phyloP scores from a whole-genome alignment of 2,888 invertebrate genomes.

The Andrena bucephala region DNA sequence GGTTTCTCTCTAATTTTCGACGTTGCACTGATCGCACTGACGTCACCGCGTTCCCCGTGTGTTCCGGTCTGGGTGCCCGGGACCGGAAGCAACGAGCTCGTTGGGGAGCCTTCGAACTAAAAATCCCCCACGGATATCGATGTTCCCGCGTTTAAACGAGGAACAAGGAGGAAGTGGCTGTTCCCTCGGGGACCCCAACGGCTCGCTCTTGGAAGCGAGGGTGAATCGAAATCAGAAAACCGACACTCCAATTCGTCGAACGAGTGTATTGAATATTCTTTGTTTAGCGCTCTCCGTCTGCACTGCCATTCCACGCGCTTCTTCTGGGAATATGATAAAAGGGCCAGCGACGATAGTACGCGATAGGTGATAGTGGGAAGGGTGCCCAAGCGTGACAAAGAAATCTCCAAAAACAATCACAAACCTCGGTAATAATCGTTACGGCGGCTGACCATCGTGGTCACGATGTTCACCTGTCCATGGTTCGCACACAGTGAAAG shows the following conservation, averaged over 20 bases:
- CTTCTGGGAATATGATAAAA: no score
- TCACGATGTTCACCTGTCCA: constrained; percentile 80
- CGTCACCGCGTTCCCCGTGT: constrained; percentile 68
- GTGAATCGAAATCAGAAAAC: constrained; percentile 9
- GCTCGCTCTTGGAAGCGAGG: constrained; percentile 25
- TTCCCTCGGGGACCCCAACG: constrained; percentile 55
- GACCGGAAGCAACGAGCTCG: constrained; percentile 69
- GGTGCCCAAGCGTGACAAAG: constrained; percentile 9
- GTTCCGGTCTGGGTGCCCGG: constrained; percentile 71
- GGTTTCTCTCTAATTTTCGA: constrained; percentile 71
- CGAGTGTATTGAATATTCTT: background rate
- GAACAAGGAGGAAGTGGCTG: constrained; percentile 62
- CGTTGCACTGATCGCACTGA: constrained; percentile 56
- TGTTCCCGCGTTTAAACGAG: constrained; percentile 62
- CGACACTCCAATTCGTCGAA: background rate
- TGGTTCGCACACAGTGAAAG: constrained; percentile 28
- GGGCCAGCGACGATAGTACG: no score
- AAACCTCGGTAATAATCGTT: constrained; percentile 73
- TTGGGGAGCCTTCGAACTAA: constrained; percentile 61
- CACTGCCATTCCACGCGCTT: background rate
- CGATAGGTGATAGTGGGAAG: background rate
- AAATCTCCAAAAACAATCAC: constrained; percentile 72
- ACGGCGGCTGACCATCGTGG: constrained; percentile 73
- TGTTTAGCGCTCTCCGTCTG: background rate
- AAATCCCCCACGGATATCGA: constrained; percentile 75